Evolutionary conservation across 1,140 invertebrate species (phyloP), one percentile per base, ranked within the genome.

Genomic region (Bombus waltoni): DNA sequence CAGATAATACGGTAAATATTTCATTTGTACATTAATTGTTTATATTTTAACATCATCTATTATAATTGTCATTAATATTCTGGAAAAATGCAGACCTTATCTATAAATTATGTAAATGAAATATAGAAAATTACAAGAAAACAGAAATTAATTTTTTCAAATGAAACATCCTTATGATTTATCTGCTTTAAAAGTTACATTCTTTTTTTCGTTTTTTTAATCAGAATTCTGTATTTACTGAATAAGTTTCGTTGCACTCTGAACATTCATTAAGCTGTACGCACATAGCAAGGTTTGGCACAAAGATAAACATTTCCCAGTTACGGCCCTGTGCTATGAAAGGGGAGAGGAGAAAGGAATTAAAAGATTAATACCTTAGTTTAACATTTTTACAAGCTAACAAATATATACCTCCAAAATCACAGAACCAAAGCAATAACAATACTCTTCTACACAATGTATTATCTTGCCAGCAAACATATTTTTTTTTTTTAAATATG

Each of bases 351-450:
- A 74, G 78, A 88, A 85, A 80, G 87, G 79, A 83, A 62, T 94
- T 93, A 93, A 94, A 95, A 93, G 87, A 94, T 93, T 93, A 94
- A 94, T 93, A 94, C 91, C 92, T 95, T 95, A 94, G 91, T 92
- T 94, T 93, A 94, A 94, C 90, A 90, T 93, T 94, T 94, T 94
- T 95, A 95, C 93, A 95, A 93, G 93, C 93, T 95, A 95, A 94
- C 93, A 93, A 95, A 95, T 95, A 94, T 93, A 89, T 94, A 94
- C 93, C 93, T 94, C 93, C 93, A 91, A 94, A 95, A 95, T 95
- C 94, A 95, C 94, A 95, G 94, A 95, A 95, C 93, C 94, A 95
- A 95, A 95, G 92, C 92, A 92, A 94, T 93, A 95, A 94, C 93
- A 94, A 95, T 93, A 93, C 92, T 94, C 93, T 93, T 86, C 88